Evolutionary conservation across 2,797 vertebrate genomes (phyloP).

Genomic region (Mareca strepera): DNA sequence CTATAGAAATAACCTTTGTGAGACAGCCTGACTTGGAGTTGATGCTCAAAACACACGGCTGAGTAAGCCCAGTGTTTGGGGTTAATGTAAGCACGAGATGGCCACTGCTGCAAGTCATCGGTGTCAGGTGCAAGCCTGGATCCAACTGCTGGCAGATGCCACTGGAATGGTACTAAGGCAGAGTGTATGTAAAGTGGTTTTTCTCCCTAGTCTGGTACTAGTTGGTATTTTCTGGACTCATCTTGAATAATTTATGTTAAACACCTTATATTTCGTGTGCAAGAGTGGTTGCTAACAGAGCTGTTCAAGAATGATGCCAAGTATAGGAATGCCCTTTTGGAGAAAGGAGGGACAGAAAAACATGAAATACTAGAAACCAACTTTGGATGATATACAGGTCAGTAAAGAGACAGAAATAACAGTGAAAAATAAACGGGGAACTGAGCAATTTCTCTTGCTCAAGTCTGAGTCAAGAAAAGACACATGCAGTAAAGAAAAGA

Average conservation of each 20-base stretch:
- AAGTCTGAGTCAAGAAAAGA: background rate
- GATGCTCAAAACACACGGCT: background rate
- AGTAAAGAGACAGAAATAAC: background rate
- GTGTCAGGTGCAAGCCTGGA: background rate
- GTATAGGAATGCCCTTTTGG: background rate
- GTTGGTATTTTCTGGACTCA: slow-evolving; percentile 20
- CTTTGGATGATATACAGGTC: background rate
- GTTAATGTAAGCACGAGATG: background rate
- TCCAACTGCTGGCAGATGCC: slow-evolving; percentile 4
- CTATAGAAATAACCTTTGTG: background rate
- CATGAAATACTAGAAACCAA: background rate
- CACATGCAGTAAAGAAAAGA: background rate
- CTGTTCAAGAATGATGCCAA: background rate
- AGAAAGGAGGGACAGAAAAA: background rate
- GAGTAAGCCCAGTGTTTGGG: background rate
- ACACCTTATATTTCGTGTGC: background rate
- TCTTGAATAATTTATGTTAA: slow-evolving; percentile 40
- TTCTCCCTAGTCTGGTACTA: background rate
- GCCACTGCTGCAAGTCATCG: background rate
- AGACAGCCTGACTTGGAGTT: background rate
- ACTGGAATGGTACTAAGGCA: background rate
- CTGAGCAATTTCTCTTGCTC: background rate
- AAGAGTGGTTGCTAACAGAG: background rate
- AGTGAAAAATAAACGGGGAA: background rate
- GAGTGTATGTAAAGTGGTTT: background rate